phyloP scores from a whole-genome alignment of 2,888 invertebrate species.

The Brenthis ino region DNA sequence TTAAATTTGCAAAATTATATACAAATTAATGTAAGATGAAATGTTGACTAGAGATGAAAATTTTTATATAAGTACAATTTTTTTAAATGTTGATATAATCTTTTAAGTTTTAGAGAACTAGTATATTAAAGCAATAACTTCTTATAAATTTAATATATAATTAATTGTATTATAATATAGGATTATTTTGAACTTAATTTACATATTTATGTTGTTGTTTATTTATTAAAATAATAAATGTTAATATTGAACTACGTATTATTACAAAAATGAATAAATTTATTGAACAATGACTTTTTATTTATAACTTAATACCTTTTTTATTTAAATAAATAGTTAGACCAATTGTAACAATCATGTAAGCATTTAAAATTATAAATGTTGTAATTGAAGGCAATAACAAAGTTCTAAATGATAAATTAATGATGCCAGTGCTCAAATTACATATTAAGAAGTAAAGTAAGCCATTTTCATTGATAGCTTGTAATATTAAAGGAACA shows the following conservation, averaged over 20 bases:
- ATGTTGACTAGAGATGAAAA: no score
- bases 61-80: no score
- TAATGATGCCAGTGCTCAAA: constrained; percentile 91
- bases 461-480: constrained; percentile 91
- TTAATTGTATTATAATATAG: no score
- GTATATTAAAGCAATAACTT: no score
- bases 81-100: no score
- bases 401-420: constrained; percentile 86
- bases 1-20: no score
- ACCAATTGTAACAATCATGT: constrained; percentile 74
- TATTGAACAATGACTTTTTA: constrained; percentile 30
- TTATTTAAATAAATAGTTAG: constrained; percentile 63
- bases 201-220: no score
- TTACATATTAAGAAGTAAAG: constrained; percentile 93
- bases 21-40: no score
- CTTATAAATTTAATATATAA: no score
- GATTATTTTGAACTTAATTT: no score
- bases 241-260: not conserved
- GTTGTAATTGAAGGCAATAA: constrained; percentile 63
- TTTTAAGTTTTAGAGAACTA: no score
- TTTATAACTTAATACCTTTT: constrained; percentile 69
- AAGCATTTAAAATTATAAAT: constrained; percentile 80
- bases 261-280: constrained; percentile 24
- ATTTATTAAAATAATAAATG: not conserved
- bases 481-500: constrained; percentile 84